Evolutionary conservation across 2,888 invertebrate species (phyloP).

Genomic region (Amphimallon solstitiale): DNA sequence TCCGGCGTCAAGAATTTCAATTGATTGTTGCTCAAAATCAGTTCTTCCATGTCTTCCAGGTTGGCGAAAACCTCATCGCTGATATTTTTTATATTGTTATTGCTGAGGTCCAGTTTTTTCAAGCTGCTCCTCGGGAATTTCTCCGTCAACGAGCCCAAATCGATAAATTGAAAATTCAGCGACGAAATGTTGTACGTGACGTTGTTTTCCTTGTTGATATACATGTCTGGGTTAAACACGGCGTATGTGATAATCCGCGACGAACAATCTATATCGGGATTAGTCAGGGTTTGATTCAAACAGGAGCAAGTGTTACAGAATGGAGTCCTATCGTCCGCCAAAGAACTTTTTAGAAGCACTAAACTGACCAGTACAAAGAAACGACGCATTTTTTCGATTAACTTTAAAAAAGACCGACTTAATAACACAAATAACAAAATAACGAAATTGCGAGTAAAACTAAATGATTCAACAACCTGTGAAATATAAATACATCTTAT

Average conservation of each 20-base stretch:
- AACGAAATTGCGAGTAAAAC: no score
- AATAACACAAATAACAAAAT: no score
- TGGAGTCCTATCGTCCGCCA: slow-evolving; percentile 25
- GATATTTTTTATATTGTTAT: slow-evolving; percentile 73
- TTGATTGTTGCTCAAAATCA: slow-evolving; percentile 78
- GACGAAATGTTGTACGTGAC: slow-evolving; percentile 53
- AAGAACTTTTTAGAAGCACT: background rate
- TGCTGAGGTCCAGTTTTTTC: slow-evolving; percentile 69
- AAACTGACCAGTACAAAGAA: no score
- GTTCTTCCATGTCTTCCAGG: slow-evolving; percentile 69
- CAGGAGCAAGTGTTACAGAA: slow-evolving; percentile 40
- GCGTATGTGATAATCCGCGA: slow-evolving; percentile 5
- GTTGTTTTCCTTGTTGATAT: slow-evolving; percentile 27
- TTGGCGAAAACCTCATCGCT: slow-evolving; percentile 71
- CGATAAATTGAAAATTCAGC: slow-evolving; percentile 64
- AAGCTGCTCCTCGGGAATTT: slow-evolving; percentile 66
- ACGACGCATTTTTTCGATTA: no score
- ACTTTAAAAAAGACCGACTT: no score
- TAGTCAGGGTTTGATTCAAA: slow-evolving; percentile 20
- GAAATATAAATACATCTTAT: no score
- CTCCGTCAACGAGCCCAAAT: slow-evolving; percentile 63
- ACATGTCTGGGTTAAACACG: slow-evolving; percentile 30
- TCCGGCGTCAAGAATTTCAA: slow-evolving; percentile 71
- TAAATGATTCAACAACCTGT: no score
- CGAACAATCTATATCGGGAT: slow-evolving; percentile 41